Evolutionary conservation across 2,888 invertebrate species (phyloP).

Genomic region (Drosophila acutilabella): DNA sequence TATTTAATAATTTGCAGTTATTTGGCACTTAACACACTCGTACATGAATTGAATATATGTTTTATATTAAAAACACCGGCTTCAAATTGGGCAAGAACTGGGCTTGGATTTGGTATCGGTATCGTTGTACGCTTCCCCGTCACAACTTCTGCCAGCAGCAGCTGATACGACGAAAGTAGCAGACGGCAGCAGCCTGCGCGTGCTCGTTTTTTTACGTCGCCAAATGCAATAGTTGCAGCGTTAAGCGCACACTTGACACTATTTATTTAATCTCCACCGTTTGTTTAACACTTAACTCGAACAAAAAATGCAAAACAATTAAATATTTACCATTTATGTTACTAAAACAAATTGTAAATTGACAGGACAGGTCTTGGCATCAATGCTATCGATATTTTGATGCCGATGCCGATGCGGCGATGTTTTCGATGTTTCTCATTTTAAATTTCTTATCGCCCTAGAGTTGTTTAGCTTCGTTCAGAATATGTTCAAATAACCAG

Average conservation of each 20-base stretch:
- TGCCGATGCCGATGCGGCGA: constrained; percentile 28
- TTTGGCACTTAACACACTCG: constrained; percentile 9
- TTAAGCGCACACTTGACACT: not conserved
- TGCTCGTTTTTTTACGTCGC: constrained; percentile 61
- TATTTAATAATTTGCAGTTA: constrained; percentile 6
- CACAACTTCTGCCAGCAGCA: constrained; percentile 46
- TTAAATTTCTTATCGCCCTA: constrained; percentile 9
- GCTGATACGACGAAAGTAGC: constrained; percentile 58
- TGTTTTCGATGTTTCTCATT: constrained; percentile 24
- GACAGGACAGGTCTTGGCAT: constrained; percentile 49
- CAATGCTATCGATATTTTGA: constrained; percentile 46
- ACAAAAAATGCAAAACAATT: constrained; percentile 1
- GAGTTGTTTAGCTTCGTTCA: no score
- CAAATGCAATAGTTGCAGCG: constrained; percentile 9
- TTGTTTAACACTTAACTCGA: constrained; percentile 2
- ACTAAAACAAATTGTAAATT: constrained; percentile 42
- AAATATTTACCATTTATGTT: constrained; percentile 53
- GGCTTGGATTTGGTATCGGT: constrained; percentile 41
- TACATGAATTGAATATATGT: constrained; percentile 12
- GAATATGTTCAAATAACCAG: no score
- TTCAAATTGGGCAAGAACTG: constrained; percentile 37
- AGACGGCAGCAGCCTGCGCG: constrained; percentile 61
- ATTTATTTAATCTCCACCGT: not conserved
- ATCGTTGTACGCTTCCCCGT: constrained; percentile 40
- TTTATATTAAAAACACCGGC: constrained; percentile 58